These are phyloP conservation scores for Seira musarum DNA, from an alignment of 2,888 invertebrate genomes.

Conservation along the genomic window DNA sequence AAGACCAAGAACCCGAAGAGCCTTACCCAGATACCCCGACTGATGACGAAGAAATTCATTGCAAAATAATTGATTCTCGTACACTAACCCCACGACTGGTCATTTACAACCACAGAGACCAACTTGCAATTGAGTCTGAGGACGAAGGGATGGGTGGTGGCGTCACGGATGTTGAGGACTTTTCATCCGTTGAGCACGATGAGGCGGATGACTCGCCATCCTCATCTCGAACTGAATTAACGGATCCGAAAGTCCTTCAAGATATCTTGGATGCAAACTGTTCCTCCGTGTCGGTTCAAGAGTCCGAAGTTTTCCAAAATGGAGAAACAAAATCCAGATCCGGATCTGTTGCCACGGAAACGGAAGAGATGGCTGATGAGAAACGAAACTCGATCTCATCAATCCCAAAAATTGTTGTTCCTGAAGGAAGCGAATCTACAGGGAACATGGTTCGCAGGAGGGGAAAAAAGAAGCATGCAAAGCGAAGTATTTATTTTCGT, in stretches of 20 bases:
- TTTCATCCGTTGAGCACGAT: conserved; percentile 50
- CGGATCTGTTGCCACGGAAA: conserved; percentile 41
- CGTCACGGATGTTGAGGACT: conserved; percentile 65
- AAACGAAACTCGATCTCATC: background rate
- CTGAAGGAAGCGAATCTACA: conserved; percentile 43
- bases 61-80: conserved; percentile 56
- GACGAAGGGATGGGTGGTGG: conserved; percentile 57
- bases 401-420: conserved; percentile 47
- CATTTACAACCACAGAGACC: conserved; percentile 51
- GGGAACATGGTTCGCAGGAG: conserved; percentile 38
- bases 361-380: conserved; percentile 41
- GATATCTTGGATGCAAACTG: conserved; percentile 61
- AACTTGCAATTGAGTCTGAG: conserved; percentile 55
- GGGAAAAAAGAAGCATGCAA: conserved; percentile 51
- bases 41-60: conserved; percentile 62
- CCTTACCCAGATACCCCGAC: conserved; percentile 45
- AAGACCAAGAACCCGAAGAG: conserved; percentile 55
- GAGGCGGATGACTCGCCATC: background rate
- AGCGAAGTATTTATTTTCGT: conserved; percentile 53
- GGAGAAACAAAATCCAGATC: conserved; percentile 11
- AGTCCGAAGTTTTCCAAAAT: conserved; percentile 41
- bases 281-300: conserved; percentile 61
- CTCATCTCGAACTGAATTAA: background rate
- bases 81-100: conserved; percentile 58
- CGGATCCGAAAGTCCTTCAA: conserved; percentile 51